Conservation (phyloP, 2,888 invertebrate genomes). For the Tenthredo distinguenda region DNA sequence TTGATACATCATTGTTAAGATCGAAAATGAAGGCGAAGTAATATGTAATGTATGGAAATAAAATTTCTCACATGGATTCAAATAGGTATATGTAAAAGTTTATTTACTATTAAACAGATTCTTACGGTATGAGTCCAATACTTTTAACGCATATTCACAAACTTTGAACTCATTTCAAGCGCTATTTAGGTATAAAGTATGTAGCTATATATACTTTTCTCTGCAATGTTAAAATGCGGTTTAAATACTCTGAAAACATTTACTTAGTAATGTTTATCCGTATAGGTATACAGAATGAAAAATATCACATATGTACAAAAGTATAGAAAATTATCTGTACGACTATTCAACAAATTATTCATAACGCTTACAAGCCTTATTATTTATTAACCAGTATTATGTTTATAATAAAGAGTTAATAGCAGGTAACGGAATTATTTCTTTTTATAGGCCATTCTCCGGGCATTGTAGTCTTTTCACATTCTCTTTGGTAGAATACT, state of each 20-base stretch:
- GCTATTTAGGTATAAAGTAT: background rate
- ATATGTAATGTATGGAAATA: background rate
- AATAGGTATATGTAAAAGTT: background rate
- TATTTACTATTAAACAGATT: slow-evolving; percentile 5
- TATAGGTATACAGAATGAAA: slow-evolving; percentile 24
- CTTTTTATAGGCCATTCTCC: background rate
- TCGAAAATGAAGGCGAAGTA: background rate
- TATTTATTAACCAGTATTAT: background rate
- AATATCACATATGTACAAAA: slow-evolving; percentile 46
- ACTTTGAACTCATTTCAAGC: background rate
- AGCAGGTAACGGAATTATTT: background rate
- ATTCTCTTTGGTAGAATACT: background rate
- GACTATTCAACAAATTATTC: background rate
- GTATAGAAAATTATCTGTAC: slow-evolving; percentile 43
- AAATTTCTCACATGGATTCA: slow-evolving; percentile 14
- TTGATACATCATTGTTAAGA: background rate
- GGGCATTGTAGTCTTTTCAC: background rate
- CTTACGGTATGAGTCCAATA: background rate
- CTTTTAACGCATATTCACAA: background rate
- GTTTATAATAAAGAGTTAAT: background rate
- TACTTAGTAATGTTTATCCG: background rate
- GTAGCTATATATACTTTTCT: background rate
- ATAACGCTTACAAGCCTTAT: background rate
- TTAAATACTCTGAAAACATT: background rate
- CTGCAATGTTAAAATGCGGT: background rate